Percentiles rank a stretch among this genome's conserved stretches.
These are phyloP conservation scores for Pyxicephalus adspersus DNA, from an alignment of 2,113 vertebrate genomes.

Conservation along the genomic window DNA sequence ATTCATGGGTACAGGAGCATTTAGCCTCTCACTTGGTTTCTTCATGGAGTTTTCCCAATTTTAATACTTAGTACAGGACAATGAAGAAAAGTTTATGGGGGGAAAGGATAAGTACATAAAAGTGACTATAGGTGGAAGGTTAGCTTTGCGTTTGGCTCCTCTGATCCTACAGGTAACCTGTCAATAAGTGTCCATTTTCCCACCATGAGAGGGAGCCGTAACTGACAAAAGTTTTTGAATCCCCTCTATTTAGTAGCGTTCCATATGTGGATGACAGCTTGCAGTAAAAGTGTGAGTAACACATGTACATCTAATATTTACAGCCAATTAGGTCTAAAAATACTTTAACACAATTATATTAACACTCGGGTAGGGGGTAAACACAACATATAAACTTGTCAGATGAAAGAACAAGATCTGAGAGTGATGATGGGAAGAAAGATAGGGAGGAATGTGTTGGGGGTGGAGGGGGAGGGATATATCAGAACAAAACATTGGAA, in stretches of 20 bases:
- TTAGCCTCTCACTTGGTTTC: too few species aligned
- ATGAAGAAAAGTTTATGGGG: too few species aligned
- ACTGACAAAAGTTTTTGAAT: neutral
- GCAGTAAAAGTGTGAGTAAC: conserved; percentile 16
- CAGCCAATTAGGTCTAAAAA: conserved; percentile 39
- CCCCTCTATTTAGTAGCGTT: neutral
- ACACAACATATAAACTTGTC: neutral
- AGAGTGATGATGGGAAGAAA: neutral
- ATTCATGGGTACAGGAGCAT: too few species aligned
- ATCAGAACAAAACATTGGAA: too few species aligned
- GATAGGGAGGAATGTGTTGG: neutral
- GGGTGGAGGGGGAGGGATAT: too few species aligned
- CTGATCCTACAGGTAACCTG: too few species aligned
- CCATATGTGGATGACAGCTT: conserved; percentile 35
- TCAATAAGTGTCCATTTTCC: too few species aligned
- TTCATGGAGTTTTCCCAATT: too few species aligned
- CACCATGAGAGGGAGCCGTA: neutral
- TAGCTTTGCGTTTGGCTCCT: too few species aligned
- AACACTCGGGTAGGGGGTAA: neutral
- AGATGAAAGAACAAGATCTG: conserved; percentile 7
- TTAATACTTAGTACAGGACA: too few species aligned
- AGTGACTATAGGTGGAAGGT: too few species aligned
- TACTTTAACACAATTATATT: conserved; percentile 12
- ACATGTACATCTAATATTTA: conserved; percentile 35
- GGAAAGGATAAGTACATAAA: too few species aligned